Evolutionary conservation across 2,888 invertebrate species (phyloP).

Genomic region (Chydorus sphaericus): DNA sequence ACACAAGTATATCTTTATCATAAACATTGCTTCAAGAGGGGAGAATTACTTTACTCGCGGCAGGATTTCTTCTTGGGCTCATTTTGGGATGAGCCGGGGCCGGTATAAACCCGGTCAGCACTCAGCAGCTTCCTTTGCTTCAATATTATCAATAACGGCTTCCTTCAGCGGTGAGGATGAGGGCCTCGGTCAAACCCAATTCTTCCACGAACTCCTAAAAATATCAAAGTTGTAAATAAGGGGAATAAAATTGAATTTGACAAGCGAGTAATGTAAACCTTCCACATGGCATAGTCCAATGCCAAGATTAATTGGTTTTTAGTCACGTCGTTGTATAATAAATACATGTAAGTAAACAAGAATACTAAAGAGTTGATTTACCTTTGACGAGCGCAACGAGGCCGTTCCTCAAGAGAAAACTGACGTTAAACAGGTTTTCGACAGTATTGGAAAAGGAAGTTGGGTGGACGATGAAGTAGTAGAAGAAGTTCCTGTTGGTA

Average conservation of each 20-base stretch:
- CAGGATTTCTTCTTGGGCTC: neutral
- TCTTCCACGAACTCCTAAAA: neutral
- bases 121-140: too few relatives aligned
- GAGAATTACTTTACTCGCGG: neutral
- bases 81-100: neutral
- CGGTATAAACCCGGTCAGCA: neutral
- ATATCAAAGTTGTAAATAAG: neutral
- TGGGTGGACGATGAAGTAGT: constrained; percentile 31
- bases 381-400: constrained; percentile 2
- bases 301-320: neutral
- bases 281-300: neutral
- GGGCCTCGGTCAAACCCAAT: neutral
- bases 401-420: constrained; percentile 28
- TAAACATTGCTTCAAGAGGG: too few relatives aligned
- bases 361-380: too few relatives aligned
- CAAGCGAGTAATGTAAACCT: too few relatives aligned
- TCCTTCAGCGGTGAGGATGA: neutral
- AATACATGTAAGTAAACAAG: too few relatives aligned
- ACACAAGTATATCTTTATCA: too few relatives aligned
- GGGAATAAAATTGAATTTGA: neutral
- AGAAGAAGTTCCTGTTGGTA: too few relatives aligned
- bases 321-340: neutral
- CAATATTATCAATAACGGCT: too few relatives aligned
- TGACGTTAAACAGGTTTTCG: constrained; percentile 33
- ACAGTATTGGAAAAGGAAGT: constrained; percentile 30